phyloP scores from a whole-genome alignment of 2,113 vertebrate species.

The Mesitornis unicolor region DNA sequence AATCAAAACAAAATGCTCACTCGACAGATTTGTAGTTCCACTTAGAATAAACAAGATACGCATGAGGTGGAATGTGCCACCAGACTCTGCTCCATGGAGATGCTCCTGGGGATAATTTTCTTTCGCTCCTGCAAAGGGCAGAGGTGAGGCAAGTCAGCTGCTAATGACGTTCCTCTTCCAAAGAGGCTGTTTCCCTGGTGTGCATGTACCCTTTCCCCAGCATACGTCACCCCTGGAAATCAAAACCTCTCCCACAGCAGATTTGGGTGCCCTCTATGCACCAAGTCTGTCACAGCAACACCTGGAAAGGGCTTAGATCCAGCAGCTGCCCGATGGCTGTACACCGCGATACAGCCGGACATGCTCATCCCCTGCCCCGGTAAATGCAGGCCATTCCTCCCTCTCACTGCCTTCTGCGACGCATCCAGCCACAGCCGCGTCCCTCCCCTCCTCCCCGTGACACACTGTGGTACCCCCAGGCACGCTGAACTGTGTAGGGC shows the following conservation, averaged over 20 bases:
- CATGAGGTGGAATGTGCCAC: conserved; percentile 26
- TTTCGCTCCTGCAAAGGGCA: conserved; percentile 7
- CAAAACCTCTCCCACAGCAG: background rate
- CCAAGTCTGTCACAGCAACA: background rate
- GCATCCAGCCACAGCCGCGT: fast-evolving
- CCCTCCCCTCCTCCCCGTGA: background rate
- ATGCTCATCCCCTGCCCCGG: fast-evolving
- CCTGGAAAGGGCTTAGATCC: background rate
- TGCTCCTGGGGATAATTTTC: conserved; percentile 21
- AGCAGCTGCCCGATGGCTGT: fast-evolving
- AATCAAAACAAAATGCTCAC: conserved; percentile 79
- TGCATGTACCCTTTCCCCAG: background rate
- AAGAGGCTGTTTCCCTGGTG: background rate
- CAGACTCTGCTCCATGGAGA: background rate
- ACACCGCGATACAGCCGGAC: fast-evolving
- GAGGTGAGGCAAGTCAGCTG: background rate
- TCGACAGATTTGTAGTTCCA: conserved; percentile 70
- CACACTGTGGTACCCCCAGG: background rate
- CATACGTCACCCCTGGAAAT: background rate
- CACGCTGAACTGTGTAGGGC: background rate
- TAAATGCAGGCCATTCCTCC: background rate
- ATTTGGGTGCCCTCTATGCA: background rate
- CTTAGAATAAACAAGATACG: conserved; percentile 60
- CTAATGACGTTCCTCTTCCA: background rate
- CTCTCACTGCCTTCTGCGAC: background rate